Evolutionary conservation across 1,140 invertebrate species (phyloP).

Genomic region (Holotrichia oblita): DNA sequence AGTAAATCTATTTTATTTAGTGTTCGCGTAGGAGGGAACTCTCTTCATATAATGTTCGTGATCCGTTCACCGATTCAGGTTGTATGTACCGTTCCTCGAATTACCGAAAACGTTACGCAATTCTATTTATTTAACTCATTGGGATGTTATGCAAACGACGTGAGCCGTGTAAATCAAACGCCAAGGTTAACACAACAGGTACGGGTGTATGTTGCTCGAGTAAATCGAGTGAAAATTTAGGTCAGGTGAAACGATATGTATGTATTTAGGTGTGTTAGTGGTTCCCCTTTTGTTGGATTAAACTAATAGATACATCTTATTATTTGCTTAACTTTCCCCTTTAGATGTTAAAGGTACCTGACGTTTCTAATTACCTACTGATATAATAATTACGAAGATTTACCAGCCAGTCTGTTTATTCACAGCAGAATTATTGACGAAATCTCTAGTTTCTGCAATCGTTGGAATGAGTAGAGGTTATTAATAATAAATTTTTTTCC

Average conservation of each 20-base stretch:
- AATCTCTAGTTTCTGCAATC: too few species aligned
- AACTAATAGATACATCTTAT: neutral
- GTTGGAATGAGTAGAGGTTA: too few species aligned
- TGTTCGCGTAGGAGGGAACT: too few species aligned
- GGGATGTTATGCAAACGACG: neutral
- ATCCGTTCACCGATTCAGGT: too few species aligned
- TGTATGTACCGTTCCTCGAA: neutral
- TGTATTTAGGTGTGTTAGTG: too few species aligned
- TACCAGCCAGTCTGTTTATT: too few species aligned
- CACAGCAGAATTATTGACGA: too few species aligned
- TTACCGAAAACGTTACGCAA: neutral
- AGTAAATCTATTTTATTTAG: too few species aligned
- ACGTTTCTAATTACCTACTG: too few species aligned
- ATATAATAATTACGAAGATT: too few species aligned
- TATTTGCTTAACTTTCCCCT: neutral
- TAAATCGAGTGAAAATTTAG: neutral
- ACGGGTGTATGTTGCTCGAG: neutral
- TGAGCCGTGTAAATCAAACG: conserved; percentile 3
- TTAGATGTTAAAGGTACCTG: neutral
- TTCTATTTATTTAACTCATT: neutral
- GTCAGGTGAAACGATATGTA: neutral
- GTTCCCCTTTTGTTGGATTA: conserved; percentile 1
- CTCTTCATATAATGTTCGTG: too few species aligned
- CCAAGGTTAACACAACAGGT: conserved; percentile 15
- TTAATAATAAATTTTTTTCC: too few species aligned